Percentiles rank a stretch among this genome's conserved stretches.
Evolutionary conservation across 2,113 vertebrate genomes (phyloP).

Genomic region (Diglossa brunneiventris): DNA sequence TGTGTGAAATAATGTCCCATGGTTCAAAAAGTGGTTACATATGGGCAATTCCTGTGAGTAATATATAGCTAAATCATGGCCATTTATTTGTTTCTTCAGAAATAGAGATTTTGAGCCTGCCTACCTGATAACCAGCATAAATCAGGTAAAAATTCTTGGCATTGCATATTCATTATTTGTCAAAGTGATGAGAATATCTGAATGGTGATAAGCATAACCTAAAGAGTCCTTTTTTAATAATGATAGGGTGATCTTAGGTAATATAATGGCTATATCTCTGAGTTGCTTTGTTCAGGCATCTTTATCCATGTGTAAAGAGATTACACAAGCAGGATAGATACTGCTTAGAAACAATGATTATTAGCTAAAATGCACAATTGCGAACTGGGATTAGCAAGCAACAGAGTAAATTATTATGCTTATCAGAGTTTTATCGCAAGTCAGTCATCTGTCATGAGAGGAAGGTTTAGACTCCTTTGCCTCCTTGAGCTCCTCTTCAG

Average conservation of each 20-base stretch:
- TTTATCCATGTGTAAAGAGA: background rate
- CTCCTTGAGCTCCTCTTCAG: background rate
- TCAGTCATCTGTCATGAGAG: background rate
- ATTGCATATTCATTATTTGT: background rate
- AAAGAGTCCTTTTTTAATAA: background rate
- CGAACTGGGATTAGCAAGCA: background rate
- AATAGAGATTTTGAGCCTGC: background rate
- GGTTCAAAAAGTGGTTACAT: background rate
- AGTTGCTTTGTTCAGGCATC: background rate
- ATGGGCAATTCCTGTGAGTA: background rate
- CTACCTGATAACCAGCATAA: background rate
- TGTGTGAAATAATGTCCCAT: background rate
- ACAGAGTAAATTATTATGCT: background rate
- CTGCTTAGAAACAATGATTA: background rate
- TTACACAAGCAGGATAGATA: background rate
- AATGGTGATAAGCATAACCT: background rate
- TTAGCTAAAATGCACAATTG: background rate
- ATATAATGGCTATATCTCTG: background rate
- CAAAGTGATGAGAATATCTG: background rate
- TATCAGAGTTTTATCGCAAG: background rate
- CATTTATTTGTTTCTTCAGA: background rate
- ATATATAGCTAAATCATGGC: background rate
- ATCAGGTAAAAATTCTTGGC: background rate
- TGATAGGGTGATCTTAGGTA: background rate
- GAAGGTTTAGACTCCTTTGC: background rate